Evolutionary conservation across 2,888 invertebrate genomes (phyloP).

Genomic region (Epirrita christyi): DNA sequence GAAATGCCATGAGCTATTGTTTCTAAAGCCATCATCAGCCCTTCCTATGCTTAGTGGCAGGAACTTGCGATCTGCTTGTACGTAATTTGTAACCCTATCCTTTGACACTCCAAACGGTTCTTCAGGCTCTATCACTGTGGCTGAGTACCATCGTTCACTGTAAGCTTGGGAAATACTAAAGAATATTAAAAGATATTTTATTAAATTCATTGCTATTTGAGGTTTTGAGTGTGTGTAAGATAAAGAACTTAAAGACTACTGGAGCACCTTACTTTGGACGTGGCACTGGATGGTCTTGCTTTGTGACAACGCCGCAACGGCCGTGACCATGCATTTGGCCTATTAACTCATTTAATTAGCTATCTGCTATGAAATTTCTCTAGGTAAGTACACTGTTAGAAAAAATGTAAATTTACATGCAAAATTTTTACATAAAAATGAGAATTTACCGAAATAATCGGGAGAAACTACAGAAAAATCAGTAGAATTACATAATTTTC

Average conservation of each 20-base stretch:
- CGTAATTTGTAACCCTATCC: constrained; percentile 35
- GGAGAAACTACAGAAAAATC: too few species aligned
- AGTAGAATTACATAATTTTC: too few species aligned
- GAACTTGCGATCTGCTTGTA: constrained; percentile 27
- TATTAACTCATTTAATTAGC: constrained; percentile 71
- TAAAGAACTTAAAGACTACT: constrained; percentile 24
- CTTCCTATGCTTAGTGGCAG: constrained; percentile 14
- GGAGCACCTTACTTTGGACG: not conserved
- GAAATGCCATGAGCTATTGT: constrained; percentile 43
- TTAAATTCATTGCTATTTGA: constrained; percentile 30
- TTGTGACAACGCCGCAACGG: constrained; percentile 57
- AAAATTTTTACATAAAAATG: too few species aligned
- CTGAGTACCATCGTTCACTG: constrained; percentile 61
- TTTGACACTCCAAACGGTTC: constrained; percentile 22
- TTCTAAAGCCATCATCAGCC: constrained; percentile 9
- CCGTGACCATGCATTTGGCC: constrained; percentile 55
- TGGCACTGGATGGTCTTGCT: constrained; percentile 46
- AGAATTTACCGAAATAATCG: too few species aligned
- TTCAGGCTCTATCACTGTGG: constrained; percentile 44
- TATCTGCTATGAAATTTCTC: too few species aligned
- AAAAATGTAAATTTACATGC: too few species aligned
- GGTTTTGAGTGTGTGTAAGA: constrained; percentile 5
- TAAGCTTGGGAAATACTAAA: constrained; percentile 39
- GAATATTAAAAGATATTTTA: constrained; percentile 25
- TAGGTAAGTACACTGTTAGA: too few species aligned